Conservation (phyloP, 2,113 vertebrate species). For the Piaya cayana region DNA sequence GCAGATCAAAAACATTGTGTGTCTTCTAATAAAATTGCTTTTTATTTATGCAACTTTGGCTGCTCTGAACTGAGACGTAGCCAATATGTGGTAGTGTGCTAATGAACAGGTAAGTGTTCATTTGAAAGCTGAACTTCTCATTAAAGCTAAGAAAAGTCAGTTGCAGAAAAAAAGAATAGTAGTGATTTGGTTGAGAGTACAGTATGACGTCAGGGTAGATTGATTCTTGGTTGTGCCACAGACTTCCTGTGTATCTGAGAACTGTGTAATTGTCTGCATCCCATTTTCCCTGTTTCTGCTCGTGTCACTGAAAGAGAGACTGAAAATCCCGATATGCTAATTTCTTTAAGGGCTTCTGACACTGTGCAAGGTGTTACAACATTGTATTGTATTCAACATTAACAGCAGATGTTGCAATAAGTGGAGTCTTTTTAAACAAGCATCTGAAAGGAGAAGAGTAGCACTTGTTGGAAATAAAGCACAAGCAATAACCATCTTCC, state of each 20-base stretch:
- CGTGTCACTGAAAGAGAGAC: background rate
- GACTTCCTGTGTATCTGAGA: background rate
- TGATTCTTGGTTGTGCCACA: background rate
- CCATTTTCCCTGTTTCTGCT: background rate
- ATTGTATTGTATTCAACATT: background rate
- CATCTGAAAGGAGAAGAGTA: background rate
- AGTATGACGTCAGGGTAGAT: background rate
- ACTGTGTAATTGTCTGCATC: background rate
- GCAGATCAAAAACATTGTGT: slow-evolving; percentile 22
- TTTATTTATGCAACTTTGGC: background rate
- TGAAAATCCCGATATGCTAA: background rate
- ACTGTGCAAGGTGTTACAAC: background rate
- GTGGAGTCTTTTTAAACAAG: background rate
- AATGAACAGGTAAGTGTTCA: slow-evolving; percentile 1
- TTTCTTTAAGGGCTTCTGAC: background rate
- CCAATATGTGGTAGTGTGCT: background rate
- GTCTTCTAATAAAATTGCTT: slow-evolving; percentile 18
- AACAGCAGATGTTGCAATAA: background rate
- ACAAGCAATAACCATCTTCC: background rate
- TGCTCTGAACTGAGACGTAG: background rate
- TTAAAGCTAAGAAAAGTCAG: background rate
- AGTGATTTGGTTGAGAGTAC: background rate
- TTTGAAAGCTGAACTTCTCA: background rate
- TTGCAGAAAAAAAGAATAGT: background rate
- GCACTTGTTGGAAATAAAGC: background rate